A percentile compares a stretch with the other conserved stretches of the same genome.
phyloP scores from a whole-genome alignment of 2,888 invertebrate genomes.

The Pelosia muscerda region DNA sequence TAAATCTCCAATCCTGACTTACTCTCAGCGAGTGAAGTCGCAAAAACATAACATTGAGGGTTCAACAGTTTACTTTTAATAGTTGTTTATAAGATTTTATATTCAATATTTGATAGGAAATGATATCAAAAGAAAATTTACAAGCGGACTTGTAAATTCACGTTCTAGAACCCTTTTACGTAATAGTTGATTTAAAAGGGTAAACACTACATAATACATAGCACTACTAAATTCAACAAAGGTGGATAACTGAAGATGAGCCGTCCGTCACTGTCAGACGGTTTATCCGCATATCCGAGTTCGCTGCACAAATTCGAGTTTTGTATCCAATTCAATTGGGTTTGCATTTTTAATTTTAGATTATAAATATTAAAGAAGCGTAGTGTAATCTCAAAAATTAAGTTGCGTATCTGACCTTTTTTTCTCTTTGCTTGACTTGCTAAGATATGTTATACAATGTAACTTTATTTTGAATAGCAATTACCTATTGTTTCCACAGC shows the following conservation, averaged over 20 bases:
- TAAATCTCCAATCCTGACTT: background rate
- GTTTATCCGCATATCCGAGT: conserved; percentile 64
- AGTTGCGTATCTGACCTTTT: conserved; percentile 5
- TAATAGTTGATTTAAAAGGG: conserved; percentile 38
- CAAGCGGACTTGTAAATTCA: conserved; percentile 45
- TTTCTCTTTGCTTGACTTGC: background rate
- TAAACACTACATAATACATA: conserved; percentile 48
- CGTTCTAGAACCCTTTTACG: conserved; percentile 30
- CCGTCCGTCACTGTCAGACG: conserved; percentile 62
- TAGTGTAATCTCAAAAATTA: background rate
- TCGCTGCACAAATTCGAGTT: conserved; percentile 23
- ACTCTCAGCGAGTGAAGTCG: background rate
- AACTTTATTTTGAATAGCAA: background rate
- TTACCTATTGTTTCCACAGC: background rate
- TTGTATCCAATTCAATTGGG: background rate
- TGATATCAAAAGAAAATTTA: conserved; percentile 45
- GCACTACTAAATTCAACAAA: conserved; percentile 48
- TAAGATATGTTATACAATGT: background rate
- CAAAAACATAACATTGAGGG: background rate
- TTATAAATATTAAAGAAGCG: background rate
- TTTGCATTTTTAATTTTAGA: too few species aligned
- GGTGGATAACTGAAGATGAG: conserved; percentile 47
- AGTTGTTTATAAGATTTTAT: background rate
- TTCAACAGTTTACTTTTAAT: background rate
- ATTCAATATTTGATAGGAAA: background rate